These are phyloP conservation scores for Caenorhabditis wallacei DNA, from an alignment of 2,888 invertebrate species.

Conservation along the genomic window DNA sequence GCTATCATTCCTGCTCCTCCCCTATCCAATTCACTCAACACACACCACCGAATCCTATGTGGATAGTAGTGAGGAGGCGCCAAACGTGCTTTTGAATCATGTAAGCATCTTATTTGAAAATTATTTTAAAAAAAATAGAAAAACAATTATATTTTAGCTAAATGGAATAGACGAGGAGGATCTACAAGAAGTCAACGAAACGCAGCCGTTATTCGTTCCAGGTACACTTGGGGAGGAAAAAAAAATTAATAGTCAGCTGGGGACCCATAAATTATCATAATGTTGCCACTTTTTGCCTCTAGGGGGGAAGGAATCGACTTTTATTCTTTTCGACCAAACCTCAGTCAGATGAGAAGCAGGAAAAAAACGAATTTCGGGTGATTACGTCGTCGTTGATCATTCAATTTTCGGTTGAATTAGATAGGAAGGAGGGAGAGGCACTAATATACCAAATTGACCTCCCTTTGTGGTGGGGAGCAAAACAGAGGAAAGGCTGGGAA, in stretches of 20 bases:
- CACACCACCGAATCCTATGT: slow-evolving; percentile 50
- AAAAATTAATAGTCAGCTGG: neutral
- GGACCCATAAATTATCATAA: slow-evolving; percentile 9
- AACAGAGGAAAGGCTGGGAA: neutral
- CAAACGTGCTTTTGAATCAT: slow-evolving; percentile 58
- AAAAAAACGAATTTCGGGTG: neutral
- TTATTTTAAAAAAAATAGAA: neutral
- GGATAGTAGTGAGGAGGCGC: slow-evolving; percentile 65
- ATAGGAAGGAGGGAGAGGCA: neutral
- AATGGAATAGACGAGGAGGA: slow-evolving; percentile 40
- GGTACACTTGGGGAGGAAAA: slow-evolving; percentile 26
- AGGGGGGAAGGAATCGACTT: neutral
- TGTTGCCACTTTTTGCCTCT: slow-evolving; percentile 27
- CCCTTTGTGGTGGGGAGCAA: neutral
- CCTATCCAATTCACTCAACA: neutral
- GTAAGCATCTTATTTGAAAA: slow-evolving; percentile 11
- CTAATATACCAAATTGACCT: neutral
- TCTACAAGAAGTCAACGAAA: slow-evolving; percentile 20
- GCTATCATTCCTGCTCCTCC: neutral
- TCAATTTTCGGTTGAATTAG: slow-evolving; percentile 5
- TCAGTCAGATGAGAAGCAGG: neutral
- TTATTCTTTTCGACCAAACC: slow-evolving; percentile 29
- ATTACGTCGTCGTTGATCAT: slow-evolving; percentile 28
- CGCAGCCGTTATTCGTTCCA: slow-evolving; percentile 58
- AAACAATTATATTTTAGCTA: slow-evolving; percentile 26